These are phyloP conservation scores for Emydocephalus ijimae DNA, from an alignment of 2,113 vertebrate species.

Conservation along the genomic window DNA sequence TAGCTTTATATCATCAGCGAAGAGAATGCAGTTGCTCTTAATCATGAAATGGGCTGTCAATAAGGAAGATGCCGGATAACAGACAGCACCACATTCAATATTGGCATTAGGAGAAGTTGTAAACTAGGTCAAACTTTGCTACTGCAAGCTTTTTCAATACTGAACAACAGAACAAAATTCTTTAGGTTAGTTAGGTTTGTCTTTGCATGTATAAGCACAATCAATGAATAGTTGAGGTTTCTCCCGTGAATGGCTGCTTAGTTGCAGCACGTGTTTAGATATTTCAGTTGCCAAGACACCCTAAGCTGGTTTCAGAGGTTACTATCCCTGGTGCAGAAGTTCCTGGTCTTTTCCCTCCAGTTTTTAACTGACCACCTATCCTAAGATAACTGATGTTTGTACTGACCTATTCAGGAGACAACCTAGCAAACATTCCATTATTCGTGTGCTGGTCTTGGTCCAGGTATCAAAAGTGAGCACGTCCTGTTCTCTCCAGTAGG, in stretches of 20 bases:
- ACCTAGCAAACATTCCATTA: background rate
- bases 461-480: background rate
- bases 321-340: background rate
- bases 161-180: background rate
- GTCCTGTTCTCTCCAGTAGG: background rate
- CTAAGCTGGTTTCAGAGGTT: background rate
- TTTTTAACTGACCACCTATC: background rate
- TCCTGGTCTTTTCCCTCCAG: background rate
- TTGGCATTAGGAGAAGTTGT: background rate
- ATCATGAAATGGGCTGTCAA: background rate
- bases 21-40: no score
- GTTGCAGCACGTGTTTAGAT: background rate
- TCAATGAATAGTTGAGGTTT: background rate
- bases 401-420: background rate
- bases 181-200: background rate
- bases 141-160: background rate
- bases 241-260: background rate
- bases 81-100: background rate
- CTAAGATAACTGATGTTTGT: background rate
- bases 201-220: background rate
- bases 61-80: background rate
- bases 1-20: no score
- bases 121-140: background rate
- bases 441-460: background rate
- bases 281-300: background rate